Conservation (phyloP, 2,797 vertebrate species). For the Melopsittacus undulatus region DNA sequence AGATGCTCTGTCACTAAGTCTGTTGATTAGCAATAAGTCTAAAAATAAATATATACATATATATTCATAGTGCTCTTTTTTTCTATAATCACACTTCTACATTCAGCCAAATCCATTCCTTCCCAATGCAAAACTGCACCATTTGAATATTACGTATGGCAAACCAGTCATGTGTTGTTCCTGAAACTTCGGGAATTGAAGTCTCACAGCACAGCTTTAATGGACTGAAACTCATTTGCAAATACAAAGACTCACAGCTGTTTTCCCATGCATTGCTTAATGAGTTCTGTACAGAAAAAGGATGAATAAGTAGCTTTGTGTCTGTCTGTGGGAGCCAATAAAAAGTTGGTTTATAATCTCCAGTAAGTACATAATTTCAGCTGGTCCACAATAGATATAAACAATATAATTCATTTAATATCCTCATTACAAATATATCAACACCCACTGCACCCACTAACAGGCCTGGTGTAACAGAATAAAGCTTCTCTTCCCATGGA, state of each 20-base stretch:
- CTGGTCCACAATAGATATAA: background rate
- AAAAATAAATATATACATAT: background rate
- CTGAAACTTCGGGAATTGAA: background rate
- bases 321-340: background rate
- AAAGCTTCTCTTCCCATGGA: background rate
- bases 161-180: background rate
- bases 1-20: background rate
- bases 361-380: background rate
- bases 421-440: background rate
- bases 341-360: background rate
- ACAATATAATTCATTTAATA: background rate
- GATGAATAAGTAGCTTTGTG: background rate
- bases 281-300: background rate
- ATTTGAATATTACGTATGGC: background rate
- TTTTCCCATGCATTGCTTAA: background rate
- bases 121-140: background rate
- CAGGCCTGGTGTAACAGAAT: background rate
- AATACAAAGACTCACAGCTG: background rate
- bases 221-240: conserved; percentile 15
- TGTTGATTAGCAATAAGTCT: background rate
- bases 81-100: background rate
- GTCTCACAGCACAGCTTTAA: background rate
- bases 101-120: background rate
- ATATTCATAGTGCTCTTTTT: background rate
- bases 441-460: background rate